Conservation (phyloP, 2,797 vertebrate genomes). For the Limosa lapponica region DNA sequence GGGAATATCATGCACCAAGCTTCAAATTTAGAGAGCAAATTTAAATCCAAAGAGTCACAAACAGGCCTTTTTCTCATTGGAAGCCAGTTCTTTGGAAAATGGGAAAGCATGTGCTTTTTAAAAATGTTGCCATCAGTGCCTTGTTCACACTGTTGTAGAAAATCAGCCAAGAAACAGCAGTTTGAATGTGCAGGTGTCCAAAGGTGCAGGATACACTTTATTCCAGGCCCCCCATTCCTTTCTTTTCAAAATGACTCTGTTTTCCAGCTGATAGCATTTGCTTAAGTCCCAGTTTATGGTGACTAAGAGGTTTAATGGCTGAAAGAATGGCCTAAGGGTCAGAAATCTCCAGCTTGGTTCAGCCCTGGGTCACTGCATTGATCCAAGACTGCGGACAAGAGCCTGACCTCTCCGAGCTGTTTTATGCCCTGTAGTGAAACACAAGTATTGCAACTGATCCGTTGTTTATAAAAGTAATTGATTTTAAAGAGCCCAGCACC, state of each 20-base stretch:
- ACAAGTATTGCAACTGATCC: background rate
- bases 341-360: background rate
- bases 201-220: background rate
- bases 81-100: background rate
- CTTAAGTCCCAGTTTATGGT: background rate
- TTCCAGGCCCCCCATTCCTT: background rate
- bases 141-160: background rate
- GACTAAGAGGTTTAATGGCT: background rate
- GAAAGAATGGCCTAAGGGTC: background rate
- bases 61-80: background rate
- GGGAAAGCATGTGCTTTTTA: background rate
- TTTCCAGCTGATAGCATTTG: background rate
- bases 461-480: conserved; percentile 3
- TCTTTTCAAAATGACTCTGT: background rate
- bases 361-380: background rate
- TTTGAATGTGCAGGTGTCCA: background rate
- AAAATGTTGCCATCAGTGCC: background rate
- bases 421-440: background rate
- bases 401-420: background rate
- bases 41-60: background rate
- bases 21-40: background rate
- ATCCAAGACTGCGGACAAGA: accelerated
- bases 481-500: background rate
- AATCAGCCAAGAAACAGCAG: accelerated
- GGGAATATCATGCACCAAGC: background rate